These are phyloP conservation scores for Plemyria rubiginata DNA, from an alignment of 2,888 invertebrate species.

Conservation along the genomic window DNA sequence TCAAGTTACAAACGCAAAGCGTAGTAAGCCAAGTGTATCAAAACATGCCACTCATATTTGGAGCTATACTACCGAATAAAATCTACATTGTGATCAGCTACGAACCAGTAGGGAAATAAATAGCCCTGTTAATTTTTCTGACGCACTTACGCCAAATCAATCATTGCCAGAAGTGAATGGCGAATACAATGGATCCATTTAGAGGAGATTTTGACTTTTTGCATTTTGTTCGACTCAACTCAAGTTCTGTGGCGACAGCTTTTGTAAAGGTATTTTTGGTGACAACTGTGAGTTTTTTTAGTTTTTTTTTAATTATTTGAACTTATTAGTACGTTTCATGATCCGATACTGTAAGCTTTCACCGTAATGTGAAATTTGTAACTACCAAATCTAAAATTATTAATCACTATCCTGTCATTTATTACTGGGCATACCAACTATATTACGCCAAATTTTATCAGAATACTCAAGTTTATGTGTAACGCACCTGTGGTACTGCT, in stretches of 20 bases:
- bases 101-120: slow-evolving; percentile 43
- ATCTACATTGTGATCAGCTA: not conserved
- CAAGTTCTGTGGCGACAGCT: not conserved
- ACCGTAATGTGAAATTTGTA: too few relatives aligned
- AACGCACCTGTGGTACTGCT: not conserved
- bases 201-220: slow-evolving; percentile 23
- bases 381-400: too few relatives aligned
- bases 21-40: not conserved
- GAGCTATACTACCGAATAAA: not conserved
- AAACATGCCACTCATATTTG: not conserved
- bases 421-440: too few relatives aligned
- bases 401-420: too few relatives aligned
- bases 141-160: slow-evolving; percentile 43
- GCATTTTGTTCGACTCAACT: slow-evolving; percentile 12
- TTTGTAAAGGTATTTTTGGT: not conserved
- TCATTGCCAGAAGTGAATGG: slow-evolving; percentile 40
- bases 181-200: slow-evolving; percentile 38
- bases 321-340: too few relatives aligned
- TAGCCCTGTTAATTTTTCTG: slow-evolving; percentile 41
- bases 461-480: too few relatives aligned
- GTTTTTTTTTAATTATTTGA: too few relatives aligned
- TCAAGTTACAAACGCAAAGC: too few relatives aligned
- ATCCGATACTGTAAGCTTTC: too few relatives aligned
- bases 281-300: too few relatives aligned
- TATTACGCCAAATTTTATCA: too few relatives aligned